Percentiles rank a stretch among this genome's conserved stretches.
Conservation (phyloP, 35 echinoderm and acorn worm species). For the Ophiothrix spiculata region DNA sequence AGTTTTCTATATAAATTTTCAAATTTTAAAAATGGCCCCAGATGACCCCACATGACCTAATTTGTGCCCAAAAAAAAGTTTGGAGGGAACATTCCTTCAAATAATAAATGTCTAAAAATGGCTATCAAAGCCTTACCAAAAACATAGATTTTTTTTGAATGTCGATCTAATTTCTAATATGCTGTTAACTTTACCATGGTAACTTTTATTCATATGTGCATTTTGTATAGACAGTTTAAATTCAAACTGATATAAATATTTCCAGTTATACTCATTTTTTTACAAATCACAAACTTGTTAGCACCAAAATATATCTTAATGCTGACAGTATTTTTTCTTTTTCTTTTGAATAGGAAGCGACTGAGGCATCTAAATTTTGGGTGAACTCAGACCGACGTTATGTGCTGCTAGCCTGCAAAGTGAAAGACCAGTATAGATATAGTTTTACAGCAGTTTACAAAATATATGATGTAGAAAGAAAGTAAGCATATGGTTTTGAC, state of each 20-base stretch:
- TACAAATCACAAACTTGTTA: no score
- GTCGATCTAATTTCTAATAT: neutral
- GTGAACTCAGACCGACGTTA: conserved; percentile 33
- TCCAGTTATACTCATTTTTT: no score
- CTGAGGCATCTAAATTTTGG: conserved; percentile 37
- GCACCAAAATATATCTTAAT: no score
- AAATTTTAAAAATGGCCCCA: no score
- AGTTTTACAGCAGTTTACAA: conserved; percentile 55
- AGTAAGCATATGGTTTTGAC: no score
- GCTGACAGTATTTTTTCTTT: neutral
- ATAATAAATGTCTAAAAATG: no score
- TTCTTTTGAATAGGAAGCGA: conserved; percentile 27
- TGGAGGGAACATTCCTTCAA: no score
- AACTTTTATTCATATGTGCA: neutral
- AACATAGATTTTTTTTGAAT: no score
- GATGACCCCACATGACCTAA: no score
- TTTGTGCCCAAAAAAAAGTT: no score
- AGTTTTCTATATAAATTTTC: no score
- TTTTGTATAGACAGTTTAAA: neutral
- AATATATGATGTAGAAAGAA: conserved; percentile 32
- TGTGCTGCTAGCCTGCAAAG: conserved; percentile 22
- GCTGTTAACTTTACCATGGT: neutral
- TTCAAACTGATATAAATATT: neutral
- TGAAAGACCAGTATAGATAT: conserved; percentile 25
- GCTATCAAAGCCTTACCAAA: no score